Evolutionary conservation across 2,113 vertebrate genomes (phyloP).

Genomic region (Leptodactylus fuscus): DNA sequence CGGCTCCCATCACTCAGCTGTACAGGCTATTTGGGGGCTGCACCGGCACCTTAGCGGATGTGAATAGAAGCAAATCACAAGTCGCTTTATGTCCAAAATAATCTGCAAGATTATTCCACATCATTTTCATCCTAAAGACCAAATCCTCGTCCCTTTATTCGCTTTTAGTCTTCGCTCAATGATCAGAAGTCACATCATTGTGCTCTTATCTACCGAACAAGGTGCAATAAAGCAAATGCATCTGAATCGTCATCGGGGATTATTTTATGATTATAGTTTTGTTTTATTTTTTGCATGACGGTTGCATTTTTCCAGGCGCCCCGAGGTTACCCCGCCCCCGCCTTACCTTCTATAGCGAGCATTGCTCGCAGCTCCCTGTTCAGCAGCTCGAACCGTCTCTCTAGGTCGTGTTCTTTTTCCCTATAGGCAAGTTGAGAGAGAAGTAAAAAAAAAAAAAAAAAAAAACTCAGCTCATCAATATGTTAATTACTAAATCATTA

Average conservation of each 20-base stretch:
- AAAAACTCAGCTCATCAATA: slow-evolving; percentile 98
- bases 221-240: neutral
- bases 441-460: slow-evolving; percentile 73
- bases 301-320: neutral
- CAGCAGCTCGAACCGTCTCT: slow-evolving; percentile 96
- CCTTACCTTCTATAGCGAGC: slow-evolving; percentile 98
- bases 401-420: slow-evolving; percentile 99
- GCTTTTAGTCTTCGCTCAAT: neutral
- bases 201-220: neutral
- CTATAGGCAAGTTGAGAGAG: slow-evolving; percentile 77
- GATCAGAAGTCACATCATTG: neutral
- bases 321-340: neutral
- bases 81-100: neutral
- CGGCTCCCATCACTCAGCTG: slow-evolving; percentile 90
- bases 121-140: neutral
- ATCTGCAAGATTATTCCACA: slow-evolving; percentile 12
- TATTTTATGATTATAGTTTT: neutral
- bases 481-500: slow-evolving; percentile 99
- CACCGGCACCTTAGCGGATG: neutral
- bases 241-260: neutral
- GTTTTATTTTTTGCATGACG: neutral
- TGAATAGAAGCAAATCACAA: neutral
- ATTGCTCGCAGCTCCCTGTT: slow-evolving; percentile 97
- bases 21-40: slow-evolving; percentile 72
- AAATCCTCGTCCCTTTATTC: neutral